Evolutionary conservation across 2,797 vertebrate species (phyloP).

Genomic region (Malacoraja senta): DNA sequence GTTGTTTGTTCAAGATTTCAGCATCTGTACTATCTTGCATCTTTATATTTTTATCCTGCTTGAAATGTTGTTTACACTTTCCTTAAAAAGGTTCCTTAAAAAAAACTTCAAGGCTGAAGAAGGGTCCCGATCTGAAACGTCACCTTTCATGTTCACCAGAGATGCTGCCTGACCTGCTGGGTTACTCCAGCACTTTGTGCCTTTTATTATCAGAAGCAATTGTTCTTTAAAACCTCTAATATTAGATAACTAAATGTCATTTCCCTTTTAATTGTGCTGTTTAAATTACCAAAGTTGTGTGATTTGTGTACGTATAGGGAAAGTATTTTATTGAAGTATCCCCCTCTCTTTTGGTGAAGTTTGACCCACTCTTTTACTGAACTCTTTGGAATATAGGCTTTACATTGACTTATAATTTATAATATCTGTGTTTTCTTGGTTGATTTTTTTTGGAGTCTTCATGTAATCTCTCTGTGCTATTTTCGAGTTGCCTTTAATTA

Average conservation of each 20-base stretch:
- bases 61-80: no score
- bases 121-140: no score
- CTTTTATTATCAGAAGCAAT: neutral
- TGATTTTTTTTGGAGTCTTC: neutral
- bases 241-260: neutral
- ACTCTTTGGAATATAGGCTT: neutral
- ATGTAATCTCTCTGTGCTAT: neutral
- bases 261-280: neutral
- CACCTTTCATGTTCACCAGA: neutral
- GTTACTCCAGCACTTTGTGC: neutral
- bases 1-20: no score
- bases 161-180: neutral
- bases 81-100: no score
- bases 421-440: slow-evolving; percentile 6
- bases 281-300: neutral
- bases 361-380: neutral
- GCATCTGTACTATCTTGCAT: no score
- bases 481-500: neutral
- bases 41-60: no score
- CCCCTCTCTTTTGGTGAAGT: neutral
- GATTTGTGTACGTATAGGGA: neutral
- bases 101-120: no score
- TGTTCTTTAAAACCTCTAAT: neutral
- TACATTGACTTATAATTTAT: neutral
- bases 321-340: neutral